Base-by-base conservation (phyloP, 1,140 invertebrate genomes). In the Brachionus plicatilis region DNA sequence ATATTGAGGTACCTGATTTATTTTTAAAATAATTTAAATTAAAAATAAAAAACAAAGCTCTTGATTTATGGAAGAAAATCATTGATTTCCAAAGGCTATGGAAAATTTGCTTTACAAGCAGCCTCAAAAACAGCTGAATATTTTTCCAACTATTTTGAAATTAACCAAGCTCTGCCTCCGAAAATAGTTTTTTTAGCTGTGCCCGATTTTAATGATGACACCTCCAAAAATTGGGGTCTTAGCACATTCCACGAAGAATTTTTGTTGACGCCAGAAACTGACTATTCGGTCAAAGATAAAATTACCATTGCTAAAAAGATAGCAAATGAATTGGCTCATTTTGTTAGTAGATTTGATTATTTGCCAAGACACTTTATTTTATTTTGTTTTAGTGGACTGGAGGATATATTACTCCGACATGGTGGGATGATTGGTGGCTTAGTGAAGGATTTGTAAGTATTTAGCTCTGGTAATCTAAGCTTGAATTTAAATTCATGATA, bases 211-310 rank as follows among this genome's bases (percentile, higher is more conserved):
- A 93, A 94, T 1, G 95, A 95, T 2, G 96, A 95, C 6, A 96
- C 95, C 0, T 98, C 97, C 93, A 96, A 97, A 89, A 95, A 97
- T 90, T 97, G 95, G 96, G 96, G 95, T 2, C 88, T 97, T 0
- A 93, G 94, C 4, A 94, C 93, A 0, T 95, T 93, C 86, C 92
- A 95, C 82, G 95, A 97, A 91, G 93, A 93, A 0, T 92, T 93
- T 79, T 90, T 98, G 78, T 90, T 98, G 2, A 94, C 93, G 82
- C 92, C 95, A 86, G 85, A 70, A 4, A 41, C 17, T 27, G 27
- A 29, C 17, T 43, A 20, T 43, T 70, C 82, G 0, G 8, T 68
- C n/a, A 37, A 11, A n/a, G 33, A 83, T 20, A 60, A 70, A 70
- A 12, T 65, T 45, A 90, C 92, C 85, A 93, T 97, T 5, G 93